These are phyloP conservation scores for Thelaira solivaga DNA, from an alignment of 2,888 invertebrate species.

Conservation along the genomic window DNA sequence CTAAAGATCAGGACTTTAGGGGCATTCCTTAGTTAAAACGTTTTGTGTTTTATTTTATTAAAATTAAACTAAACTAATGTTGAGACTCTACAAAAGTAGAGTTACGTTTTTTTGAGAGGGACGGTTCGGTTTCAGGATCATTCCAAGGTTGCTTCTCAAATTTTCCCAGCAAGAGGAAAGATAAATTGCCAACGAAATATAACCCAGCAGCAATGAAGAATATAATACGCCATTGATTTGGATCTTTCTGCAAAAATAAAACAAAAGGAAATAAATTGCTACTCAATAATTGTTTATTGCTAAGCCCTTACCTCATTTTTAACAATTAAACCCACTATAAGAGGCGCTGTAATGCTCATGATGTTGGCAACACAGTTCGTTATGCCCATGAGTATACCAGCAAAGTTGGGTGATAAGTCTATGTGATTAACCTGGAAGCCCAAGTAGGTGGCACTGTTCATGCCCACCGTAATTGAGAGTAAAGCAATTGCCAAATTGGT, in stretches of 20 bases:
- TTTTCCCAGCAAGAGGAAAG: conserved; percentile 84
- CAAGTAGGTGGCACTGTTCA: conserved; percentile 86
- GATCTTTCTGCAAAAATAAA: conserved; percentile 79
- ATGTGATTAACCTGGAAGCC: conserved; percentile 91
- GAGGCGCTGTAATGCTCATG: conserved; percentile 87
- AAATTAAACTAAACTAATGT: conserved; percentile 65
- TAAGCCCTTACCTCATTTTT: conserved; percentile 80
- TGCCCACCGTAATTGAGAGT: conserved; percentile 84
- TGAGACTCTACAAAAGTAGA: conserved; percentile 73
- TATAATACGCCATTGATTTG: conserved; percentile 84
- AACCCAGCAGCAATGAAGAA: conserved; percentile 85
- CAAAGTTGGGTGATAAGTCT: conserved; percentile 89
- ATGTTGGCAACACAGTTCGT: conserved; percentile 88
- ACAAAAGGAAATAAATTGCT: conserved; percentile 4
- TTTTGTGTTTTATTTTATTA: neutral
- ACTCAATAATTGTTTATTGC: neutral
- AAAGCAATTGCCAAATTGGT: conserved; percentile 80
- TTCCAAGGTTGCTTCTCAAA: conserved; percentile 85
- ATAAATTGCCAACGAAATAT: conserved; percentile 83
- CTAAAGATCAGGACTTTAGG: no score
- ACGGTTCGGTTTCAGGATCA: conserved; percentile 71
- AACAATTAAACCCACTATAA: conserved; percentile 84
- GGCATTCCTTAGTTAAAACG: neutral
- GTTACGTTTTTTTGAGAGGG: conserved; percentile 66
- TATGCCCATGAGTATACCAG: conserved; percentile 89